Evolutionary conservation across 2,888 invertebrate genomes (phyloP), one percentile per base, ranked within the genome.

Genomic region (Hyalella azteca): DNA sequence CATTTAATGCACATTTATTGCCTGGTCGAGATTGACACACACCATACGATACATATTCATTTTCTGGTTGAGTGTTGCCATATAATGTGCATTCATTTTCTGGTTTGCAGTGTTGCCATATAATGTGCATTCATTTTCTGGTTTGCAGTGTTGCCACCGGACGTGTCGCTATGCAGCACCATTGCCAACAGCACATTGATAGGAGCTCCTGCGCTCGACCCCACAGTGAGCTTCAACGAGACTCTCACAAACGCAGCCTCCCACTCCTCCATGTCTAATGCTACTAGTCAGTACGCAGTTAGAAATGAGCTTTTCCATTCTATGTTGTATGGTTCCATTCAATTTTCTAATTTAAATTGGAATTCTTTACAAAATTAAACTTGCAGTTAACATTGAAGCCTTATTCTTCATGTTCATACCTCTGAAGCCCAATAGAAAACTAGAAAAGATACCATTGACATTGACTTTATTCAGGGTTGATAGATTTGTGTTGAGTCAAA

Each of bases 141-240:
- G 75, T 41, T 80, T 59, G 4, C 60, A 66, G 73, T 54, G 54
- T 73, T 79, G 49, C 84, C 80, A 40, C 78, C 81, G n/a, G 84
- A 85, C 59, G 79, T 84, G n/a, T 84, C 85, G 15, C 40, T 84
- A 40, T 85, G 84, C 77, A 86, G 85, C 73, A 85, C 85, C 26
- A 86, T 85, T 41, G 78, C 78, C 40, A 79, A 81, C 66, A 13
- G 36, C 32, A 66, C 66, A n/a, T 36, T 66, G 66, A 36, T 36
- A 2, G 13, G 2, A 13, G 66, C 29, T 4, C 13, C 15, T 15
- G 32, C 29, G 0, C 36, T 36, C 2, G 66, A 66, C 39, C 36
- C 66, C 26, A 78, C 73, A 13, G 49, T 79, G 32, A 78, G 80
- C 22, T 73, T 85, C 36, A 82, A 85, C 80, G 84, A 85, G 59